phyloP scores from a whole-genome alignment of 2,113 vertebrate species.

The Mirza zaza region DNA sequence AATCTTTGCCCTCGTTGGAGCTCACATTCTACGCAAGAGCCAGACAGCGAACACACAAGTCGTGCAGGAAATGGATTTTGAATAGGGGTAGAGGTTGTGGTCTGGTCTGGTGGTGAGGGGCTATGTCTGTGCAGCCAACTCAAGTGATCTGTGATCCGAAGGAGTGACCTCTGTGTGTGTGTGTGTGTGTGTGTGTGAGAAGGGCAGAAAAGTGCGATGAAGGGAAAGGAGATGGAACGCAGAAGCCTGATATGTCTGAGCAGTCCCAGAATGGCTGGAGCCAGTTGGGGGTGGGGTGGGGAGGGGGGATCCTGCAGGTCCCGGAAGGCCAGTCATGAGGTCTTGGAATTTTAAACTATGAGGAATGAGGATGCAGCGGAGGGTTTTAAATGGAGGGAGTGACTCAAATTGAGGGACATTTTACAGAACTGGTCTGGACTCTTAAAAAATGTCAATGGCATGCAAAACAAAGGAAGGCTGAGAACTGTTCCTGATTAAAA shows the following conservation, averaged over 20 bases:
- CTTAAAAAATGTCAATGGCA: background rate
- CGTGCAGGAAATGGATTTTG: background rate
- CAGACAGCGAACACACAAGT: background rate
- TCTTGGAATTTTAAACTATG: conserved; percentile 64
- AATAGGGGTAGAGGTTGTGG: background rate
- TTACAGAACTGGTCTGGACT: conserved; percentile 42
- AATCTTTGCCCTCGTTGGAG: background rate
- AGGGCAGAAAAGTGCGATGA: background rate
- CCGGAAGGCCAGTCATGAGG: background rate
- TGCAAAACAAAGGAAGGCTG: conserved; percentile 6
- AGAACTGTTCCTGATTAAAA: background rate
- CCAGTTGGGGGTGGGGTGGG: background rate
- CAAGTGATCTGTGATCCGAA: background rate
- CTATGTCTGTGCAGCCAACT: background rate
- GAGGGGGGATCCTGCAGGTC: background rate
- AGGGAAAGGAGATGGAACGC: background rate
- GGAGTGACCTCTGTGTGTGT: background rate
- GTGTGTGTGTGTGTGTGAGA: background rate
- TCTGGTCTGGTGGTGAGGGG: background rate
- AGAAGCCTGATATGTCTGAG: background rate
- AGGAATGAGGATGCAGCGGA: background rate
- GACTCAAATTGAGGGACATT: conserved; percentile 37
- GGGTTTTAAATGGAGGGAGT: background rate
- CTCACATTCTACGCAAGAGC: background rate
- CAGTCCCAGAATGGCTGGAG: background rate